phyloP scores from a whole-genome alignment of 2,888 invertebrate species.

The Nomada ferruginata region DNA sequence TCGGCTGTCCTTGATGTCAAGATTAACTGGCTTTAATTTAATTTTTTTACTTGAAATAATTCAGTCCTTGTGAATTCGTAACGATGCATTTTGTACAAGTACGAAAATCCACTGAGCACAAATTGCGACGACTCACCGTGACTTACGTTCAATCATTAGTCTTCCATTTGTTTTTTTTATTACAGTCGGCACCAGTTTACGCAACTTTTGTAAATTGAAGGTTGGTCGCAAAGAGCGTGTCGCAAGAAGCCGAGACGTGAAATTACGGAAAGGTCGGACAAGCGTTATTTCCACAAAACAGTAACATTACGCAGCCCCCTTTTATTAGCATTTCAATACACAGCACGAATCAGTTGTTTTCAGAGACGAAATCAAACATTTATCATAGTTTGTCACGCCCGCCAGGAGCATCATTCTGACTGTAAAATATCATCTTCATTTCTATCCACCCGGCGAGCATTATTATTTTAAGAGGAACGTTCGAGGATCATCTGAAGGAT shows the following conservation, averaged over 20 bases:
- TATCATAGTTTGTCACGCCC: background rate
- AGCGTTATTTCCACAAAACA: background rate
- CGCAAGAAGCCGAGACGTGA: slow-evolving; percentile 1
- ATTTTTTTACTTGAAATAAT: too few relatives aligned
- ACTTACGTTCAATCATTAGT: slow-evolving; percentile 3
- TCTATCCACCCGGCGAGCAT: too few relatives aligned
- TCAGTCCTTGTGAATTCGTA: too few relatives aligned
- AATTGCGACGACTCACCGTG: background rate
- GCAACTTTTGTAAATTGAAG: slow-evolving; percentile 30
- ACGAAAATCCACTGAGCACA: background rate
- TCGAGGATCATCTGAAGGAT: background rate
- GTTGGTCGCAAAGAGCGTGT: background rate
- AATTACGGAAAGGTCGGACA: background rate
- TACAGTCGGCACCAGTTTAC: slow-evolving; percentile 14
- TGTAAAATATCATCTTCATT: background rate
- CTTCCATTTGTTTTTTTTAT: slow-evolving; percentile 10
- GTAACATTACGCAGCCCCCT: background rate
- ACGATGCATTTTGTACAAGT: too few relatives aligned
- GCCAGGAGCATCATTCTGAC: background rate
- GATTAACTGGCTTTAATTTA: too few relatives aligned
- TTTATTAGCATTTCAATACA: background rate
- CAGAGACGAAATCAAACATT: background rate
- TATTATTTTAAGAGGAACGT: background rate
- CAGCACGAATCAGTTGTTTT: background rate
- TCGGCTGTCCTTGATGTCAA: too few relatives aligned